These are phyloP conservation scores for Atta cephalotes DNA, from an alignment of 1,140 invertebrate genomes.

Conservation along the genomic window DNA sequence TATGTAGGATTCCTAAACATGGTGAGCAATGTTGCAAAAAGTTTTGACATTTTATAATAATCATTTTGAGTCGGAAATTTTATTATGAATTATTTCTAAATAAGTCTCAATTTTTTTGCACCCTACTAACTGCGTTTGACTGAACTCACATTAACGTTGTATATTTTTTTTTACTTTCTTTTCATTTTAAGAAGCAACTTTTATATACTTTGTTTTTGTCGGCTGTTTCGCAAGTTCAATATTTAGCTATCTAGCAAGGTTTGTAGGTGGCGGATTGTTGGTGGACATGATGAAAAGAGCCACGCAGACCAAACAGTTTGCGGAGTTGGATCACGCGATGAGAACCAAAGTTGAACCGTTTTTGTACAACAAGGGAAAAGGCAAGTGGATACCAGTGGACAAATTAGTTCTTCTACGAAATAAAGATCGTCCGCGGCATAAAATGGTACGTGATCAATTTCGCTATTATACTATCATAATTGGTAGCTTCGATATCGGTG, in stretches of 20 bases:
- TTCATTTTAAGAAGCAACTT: not conserved
- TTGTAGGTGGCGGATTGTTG: slow-evolving; percentile 93
- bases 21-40: too few relatives aligned
- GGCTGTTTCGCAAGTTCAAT: not conserved
- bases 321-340: slow-evolving; percentile 95
- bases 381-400: slow-evolving; percentile 94
- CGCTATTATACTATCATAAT: not conserved
- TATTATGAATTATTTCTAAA: too few relatives aligned
- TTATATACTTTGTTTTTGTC: not conserved
- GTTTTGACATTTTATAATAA: too few relatives aligned
- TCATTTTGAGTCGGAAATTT: too few relatives aligned
- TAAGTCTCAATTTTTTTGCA: too few relatives aligned
- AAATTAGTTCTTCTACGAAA: slow-evolving; percentile 95
- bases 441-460: slow-evolving; percentile 87
- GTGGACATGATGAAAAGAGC: slow-evolving; percentile 98
- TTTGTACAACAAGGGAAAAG: slow-evolving; percentile 97
- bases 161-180: too few relatives aligned
- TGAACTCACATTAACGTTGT: too few relatives aligned
- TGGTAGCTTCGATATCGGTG: not conserved
- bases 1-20: too few relatives aligned
- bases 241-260: not conserved
- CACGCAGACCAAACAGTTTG: slow-evolving; percentile 94
- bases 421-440: slow-evolving; percentile 93
- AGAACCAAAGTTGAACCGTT: slow-evolving; percentile 96
- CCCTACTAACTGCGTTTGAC: too few relatives aligned